Base-by-base conservation (phyloP, 1,140 invertebrate species). In the Dendroctonus valens region DNA sequence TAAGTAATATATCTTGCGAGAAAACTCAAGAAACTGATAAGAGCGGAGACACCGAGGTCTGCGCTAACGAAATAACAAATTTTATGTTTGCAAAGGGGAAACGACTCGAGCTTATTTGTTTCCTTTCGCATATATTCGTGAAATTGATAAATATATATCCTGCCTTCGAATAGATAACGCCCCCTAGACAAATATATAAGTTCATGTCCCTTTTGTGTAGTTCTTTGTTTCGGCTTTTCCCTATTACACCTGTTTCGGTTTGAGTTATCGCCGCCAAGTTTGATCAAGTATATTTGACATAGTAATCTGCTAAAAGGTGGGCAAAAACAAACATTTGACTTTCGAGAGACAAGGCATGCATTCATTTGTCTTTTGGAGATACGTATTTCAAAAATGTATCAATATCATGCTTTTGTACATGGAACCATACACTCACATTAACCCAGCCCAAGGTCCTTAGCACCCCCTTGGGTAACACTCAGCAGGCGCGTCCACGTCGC, bases 121-220 rank as follows among this genome's bases (percentile, higher is more conserved):
- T 62, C 59, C 50, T 42, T 62, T 62, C 59, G 59, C 59, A 44
- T 62, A 53, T 62, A 62, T 62, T 52, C 59, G 59, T 62, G 59
- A 62, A 62, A 62, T 62, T 62, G 59, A 62, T 62, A 62, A 62
- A 62, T 62, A 62, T 62, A 62, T 62, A 58, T 58, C 59, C 59
- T 53, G 49, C 40, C 41, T 52, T 62, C 44, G 59, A 41, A 41
- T 62, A 62, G 59, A 62, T 62, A 62, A 62, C 41, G 39, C 9
- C 48, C 42, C 50, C 49, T 62, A 52, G 59, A 53, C 59, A 52
- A 62, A 62, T 41, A 62, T 7, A 50, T 14, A 62, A 50, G 51
- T 55, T 41, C n/a, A n/a, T 40, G 39, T 60, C 26, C 42, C 37
- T 7, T 9, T 41, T 62, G 39, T 8, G 6, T 7, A 40, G 59